Base-by-base conservation (phyloP, 1,140 invertebrate species). In the Diprion similis region DNA sequence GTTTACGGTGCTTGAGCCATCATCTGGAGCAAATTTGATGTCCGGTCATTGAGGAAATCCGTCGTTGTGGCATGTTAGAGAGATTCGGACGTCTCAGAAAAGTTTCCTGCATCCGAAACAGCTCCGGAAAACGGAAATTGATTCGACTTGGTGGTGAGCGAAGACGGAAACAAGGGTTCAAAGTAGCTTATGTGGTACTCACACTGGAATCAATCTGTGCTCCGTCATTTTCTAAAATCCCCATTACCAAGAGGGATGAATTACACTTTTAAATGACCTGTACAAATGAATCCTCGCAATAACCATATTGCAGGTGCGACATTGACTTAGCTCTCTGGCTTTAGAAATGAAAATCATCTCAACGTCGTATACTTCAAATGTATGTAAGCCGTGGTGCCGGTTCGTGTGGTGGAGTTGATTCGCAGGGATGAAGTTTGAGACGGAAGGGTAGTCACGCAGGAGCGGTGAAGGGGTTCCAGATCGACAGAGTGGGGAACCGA, bases 311-410 rank as follows among this genome's bases (percentile, higher is more conserved):
- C 11, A 13, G 9, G 51, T 4, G 51, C 2, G 9, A 59, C 51
- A 59, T 59, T 59, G n/a, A 59, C 51, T 82, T 77, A 79, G 78
- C 78, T 73, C 73, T 68, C 71, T 71, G 76, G 79, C 82, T 82
- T 78, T 83, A 79, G 77, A 77, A 17, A 76, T 77, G 76, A 80
- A 82, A 81, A 78, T 81, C 82, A 75, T 82, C 74, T 80, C 81
- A 78, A 74, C 74, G 76, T 80, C 78, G 80, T 78, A 82, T 37
- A 37, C 24, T 37, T 37, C 82, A 83, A 83, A 82, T 81, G 79
- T 84, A 78, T 73, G 37, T 68, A 18, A 7, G 8, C 17, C 19
- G 19, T 37, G 24, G 24, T 59, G n/a, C 51, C n/a, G 51, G 11
- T 59, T 59, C 51, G 51, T 19, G 17, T 7, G 17, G 59, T 0